Base-by-base conservation (phyloP, 2,797 vertebrate species). In the Girardinus metallicus region DNA sequence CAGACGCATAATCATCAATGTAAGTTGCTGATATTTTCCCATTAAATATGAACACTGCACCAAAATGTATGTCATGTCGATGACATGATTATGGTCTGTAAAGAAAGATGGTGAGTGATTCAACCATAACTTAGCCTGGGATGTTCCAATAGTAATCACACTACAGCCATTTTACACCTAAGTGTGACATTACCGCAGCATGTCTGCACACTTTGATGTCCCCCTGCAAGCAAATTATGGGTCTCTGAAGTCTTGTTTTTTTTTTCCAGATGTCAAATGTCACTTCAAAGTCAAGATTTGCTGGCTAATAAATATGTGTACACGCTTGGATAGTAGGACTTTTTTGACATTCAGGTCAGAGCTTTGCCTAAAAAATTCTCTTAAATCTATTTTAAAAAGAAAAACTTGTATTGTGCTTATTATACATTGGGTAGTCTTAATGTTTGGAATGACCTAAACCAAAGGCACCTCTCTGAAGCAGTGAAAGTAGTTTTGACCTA, bases 171-270 rank as follows among this genome's bases (percentile, higher is more conserved):
- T 71, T 71, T 44, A 71, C 68, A 71, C 41, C 6, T 43, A n/a
- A 44, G 23, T 71, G 26, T 43, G 26, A 71, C 13, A 23, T 71
- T 5, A 71, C 68, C 3, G 41, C 41, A 73, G 46, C 29, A 34
- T 41, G 4, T 34, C 49, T 47, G 72, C 23, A 75, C 39, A 73
- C 34, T 41, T 46, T 64, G 55, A 79, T 77, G 78, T 75, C 34
- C 70, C 73, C 51, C 46, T 75, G 26, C 26, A 73, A 76, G 26
- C 18, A 55, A 53, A 77, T 7, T 43, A 15, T 11, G 70, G 9
- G 76, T 68, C 41, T 39, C 75, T 16, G 23, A 15, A 15, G 75
- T 75, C n/a, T 55, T 62, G 43, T 5, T 2, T 64, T 55, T 64
- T 51, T 55, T 73, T 51, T 16, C 46, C 73, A 18, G 36, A 75